Base-by-base conservation (phyloP, 2,113 vertebrate species). In the Zosterops lateralis region DNA sequence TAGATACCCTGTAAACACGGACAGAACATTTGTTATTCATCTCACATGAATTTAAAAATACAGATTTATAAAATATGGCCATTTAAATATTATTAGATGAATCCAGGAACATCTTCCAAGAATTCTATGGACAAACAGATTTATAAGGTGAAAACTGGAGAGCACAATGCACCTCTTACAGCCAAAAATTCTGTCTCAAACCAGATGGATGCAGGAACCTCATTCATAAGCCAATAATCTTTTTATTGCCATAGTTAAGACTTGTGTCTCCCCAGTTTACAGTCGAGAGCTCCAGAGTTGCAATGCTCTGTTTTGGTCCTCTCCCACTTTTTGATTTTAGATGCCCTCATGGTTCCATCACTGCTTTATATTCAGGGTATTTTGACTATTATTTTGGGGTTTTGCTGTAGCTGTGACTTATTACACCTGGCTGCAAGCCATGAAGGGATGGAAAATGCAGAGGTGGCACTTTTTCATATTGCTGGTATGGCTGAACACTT, bases 101-200 rank as follows among this genome's bases (percentile, higher is more conserved):
- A 68, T 84, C 61, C 61, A 93, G 34, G n/a, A 96, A 51, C 8
- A 22, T 92, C 66, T 66, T 94, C 87, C 92, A 91, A 78, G 51
- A 75, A 51, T 7, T 85, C 32, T 38, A 40, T 45, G 34, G 47
- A 90, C 48, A 92, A 93, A 86, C 17, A 86, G 78, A 88, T 95
- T 97, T 94, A 91, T 85, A 91, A 92, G 36, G 75, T 77, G 44
- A 83, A 94, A 94, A 50, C 38, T 84, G 61, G 68, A 78, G 75
- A 88, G 31, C 50, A 73, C 67, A 92, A 92, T 89, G 53, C 68
- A 67, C 4, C 9, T 75, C 72, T 87, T 73, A 47, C 25, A 89
- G 88, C 38, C 40, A 85, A 89, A 87, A 93, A 25, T 26, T 89
- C 34, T 84, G 7, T 89, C 64, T 73, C 47, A 92, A 89, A 91